These are phyloP conservation scores for Heliornis fulica DNA, from an alignment of 2,113 vertebrate species.

Conservation along the genomic window DNA sequence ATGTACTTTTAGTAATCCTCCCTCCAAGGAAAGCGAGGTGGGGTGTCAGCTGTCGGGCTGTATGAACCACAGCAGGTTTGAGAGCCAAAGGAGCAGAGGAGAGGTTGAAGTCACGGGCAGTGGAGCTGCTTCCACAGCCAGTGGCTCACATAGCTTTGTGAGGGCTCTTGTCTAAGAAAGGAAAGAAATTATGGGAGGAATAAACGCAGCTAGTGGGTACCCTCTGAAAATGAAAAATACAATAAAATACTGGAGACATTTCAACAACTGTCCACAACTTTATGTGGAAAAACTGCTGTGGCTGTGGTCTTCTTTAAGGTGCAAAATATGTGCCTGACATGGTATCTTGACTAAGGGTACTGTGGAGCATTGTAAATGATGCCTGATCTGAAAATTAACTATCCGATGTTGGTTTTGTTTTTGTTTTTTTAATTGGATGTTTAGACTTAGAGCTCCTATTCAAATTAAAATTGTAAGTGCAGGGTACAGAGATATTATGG, in stretches of 20 bases:
- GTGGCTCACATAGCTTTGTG: background rate
- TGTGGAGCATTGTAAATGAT: background rate
- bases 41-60: background rate
- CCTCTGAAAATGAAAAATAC: background rate
- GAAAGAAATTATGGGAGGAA: background rate
- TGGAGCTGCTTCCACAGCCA: background rate
- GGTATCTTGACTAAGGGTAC: background rate
- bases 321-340: background rate
- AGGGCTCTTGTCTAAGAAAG: background rate
- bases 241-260: background rate
- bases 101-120: background rate
- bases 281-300: background rate
- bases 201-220: background rate
- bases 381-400: background rate
- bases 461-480: background rate
- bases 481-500: background rate
- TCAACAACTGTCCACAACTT: background rate
- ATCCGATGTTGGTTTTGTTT: background rate
- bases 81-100: background rate
- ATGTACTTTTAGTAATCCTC: background rate
- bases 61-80: background rate
- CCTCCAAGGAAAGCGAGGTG: background rate
- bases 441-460: background rate
- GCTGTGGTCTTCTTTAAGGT: background rate
- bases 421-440: background rate